A percentile compares a stretch with the other conserved stretches of the same genome.
These are phyloP conservation scores for Artibeus lituratus DNA, from an alignment of 2,797 vertebrate genomes.

Conservation along the genomic window DNA sequence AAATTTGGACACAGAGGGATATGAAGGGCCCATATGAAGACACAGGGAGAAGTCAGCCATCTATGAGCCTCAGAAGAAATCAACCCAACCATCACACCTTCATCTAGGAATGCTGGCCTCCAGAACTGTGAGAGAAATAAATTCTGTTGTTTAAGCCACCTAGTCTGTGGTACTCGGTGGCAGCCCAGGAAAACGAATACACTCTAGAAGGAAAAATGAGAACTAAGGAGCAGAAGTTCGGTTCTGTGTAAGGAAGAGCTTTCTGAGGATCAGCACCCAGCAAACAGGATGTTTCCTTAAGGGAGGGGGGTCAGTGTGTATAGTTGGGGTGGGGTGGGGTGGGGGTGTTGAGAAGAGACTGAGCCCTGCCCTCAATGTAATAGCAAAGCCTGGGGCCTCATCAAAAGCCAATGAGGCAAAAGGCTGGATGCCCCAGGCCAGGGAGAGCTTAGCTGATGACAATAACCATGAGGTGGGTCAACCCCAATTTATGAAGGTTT, in stretches of 20 bases:
- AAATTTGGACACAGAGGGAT: background rate
- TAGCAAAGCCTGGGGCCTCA: background rate
- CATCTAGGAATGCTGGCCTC: background rate
- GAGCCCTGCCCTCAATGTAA: background rate
- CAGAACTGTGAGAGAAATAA: background rate
- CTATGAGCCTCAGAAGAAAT: background rate
- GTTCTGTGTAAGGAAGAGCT: background rate
- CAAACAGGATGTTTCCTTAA: background rate
- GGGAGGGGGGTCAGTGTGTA: too few relatives aligned
- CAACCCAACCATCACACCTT: background rate
- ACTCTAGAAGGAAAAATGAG: background rate
- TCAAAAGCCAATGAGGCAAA: slow-evolving; percentile 14
- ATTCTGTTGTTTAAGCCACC: background rate
- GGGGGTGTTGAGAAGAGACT: background rate
- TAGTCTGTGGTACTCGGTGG: background rate
- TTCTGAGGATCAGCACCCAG: background rate
- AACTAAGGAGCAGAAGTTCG: background rate
- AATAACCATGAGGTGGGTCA: background rate
- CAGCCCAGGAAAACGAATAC: background rate
- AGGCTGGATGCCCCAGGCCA: background rate
- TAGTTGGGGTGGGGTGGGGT: background rate
- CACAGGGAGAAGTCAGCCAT: background rate
- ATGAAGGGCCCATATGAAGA: background rate
- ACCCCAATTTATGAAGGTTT: background rate
- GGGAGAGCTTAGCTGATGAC: background rate